These are phyloP conservation scores for Sitta carolinensis DNA, from an alignment of 2,797 vertebrate genomes.

Conservation along the genomic window DNA sequence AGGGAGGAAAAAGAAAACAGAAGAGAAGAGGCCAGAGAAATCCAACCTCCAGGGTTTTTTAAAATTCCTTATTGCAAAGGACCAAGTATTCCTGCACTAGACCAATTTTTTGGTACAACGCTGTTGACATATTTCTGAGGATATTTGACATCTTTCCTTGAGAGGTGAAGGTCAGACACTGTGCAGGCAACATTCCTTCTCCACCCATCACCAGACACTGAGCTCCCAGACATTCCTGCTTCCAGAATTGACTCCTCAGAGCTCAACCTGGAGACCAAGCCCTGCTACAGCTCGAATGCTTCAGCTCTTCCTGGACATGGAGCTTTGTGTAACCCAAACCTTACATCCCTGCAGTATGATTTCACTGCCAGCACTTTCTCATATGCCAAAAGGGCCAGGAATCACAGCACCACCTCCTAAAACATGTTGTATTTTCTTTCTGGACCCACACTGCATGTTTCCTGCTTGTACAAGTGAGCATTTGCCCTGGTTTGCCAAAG, in stretches of 20 bases:
- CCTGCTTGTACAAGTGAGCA: rapidly evolving
- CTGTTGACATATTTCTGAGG: not conserved
- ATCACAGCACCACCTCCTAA: not conserved
- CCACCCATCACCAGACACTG: not conserved
- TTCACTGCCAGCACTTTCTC: not conserved
- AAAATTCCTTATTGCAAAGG: not conserved
- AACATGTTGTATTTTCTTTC: not conserved
- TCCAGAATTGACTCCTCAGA: not conserved
- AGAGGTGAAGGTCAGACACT: not conserved
- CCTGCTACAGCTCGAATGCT: rapidly evolving
- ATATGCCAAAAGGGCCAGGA: not conserved
- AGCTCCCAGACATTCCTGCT: not conserved
- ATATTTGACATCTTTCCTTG: not conserved
- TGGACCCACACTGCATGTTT: not conserved
- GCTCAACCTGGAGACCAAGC: not conserved
- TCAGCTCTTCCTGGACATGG: not conserved
- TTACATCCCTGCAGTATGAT: not conserved
- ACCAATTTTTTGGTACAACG: not conserved
- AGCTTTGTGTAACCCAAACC: not conserved
- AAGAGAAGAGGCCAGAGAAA: not conserved
- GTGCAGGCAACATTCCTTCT: not conserved
- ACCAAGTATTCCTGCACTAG: not conserved
- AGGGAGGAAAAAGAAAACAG: not conserved
- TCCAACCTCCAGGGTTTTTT: not conserved
- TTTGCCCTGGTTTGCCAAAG: not conserved